phyloP scores from a whole-genome alignment of 30 jellyfish, hydroid and myxozoan species.

The Aurelia sp. region DNA sequence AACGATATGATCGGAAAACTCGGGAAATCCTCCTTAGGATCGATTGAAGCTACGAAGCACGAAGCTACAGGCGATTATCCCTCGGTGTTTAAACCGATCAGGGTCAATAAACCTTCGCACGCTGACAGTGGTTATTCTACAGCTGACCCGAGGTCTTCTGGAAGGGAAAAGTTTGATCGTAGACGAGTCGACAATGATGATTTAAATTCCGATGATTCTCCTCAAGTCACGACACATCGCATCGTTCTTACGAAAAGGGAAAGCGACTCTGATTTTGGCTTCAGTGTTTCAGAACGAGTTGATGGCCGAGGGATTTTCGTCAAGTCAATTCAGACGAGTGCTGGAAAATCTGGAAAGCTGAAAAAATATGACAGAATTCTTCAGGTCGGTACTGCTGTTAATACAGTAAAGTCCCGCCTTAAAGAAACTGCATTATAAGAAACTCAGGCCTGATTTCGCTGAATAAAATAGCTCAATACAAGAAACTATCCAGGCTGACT shows the following conservation, averaged over 20 bases:
- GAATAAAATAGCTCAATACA: too few species aligned
- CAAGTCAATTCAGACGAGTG: constrained; percentile 53
- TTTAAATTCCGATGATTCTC: background rate
- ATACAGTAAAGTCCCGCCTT: too few species aligned
- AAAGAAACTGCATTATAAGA: too few species aligned
- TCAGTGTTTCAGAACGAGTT: constrained; percentile 73
- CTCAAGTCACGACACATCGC: constrained; percentile 36
- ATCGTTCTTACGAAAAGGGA: constrained; percentile 36
- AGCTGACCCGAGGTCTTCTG: background rate
- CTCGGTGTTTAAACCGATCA: background rate
- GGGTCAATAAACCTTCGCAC: background rate
- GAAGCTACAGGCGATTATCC: background rate
- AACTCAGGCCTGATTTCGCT: too few species aligned
- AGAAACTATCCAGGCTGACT: too few species aligned
- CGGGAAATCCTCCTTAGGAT: constrained; percentile 29
- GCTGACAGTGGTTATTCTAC: constrained; percentile 37
- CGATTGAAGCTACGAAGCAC: constrained; percentile 10
- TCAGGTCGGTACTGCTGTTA: constrained; percentile 30
- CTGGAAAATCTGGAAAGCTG: constrained; percentile 39
- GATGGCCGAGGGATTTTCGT: constrained; percentile 64
- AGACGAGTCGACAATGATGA: background rate
- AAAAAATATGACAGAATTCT: constrained; percentile 60
- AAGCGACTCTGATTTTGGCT: constrained; percentile 63
- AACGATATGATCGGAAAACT: constrained; percentile 37
- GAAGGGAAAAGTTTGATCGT: background rate